These are phyloP conservation scores for Telmatherina bonti DNA, from an alignment of 2,797 vertebrate species.

Conservation along the genomic window DNA sequence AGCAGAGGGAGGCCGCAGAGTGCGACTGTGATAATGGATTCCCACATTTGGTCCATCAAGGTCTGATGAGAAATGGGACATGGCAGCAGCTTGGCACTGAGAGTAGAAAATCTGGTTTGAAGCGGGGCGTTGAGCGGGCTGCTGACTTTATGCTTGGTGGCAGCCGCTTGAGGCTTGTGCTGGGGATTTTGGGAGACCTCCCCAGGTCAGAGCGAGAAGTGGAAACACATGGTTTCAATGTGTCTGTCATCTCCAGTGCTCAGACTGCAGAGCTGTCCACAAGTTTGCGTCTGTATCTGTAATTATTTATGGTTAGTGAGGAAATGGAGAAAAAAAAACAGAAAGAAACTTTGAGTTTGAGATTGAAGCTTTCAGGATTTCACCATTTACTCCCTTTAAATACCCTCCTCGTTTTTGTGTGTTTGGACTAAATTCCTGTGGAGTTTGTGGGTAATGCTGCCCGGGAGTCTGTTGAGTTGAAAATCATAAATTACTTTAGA, in stretches of 20 bases:
- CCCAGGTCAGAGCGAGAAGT: conserved; percentile 47
- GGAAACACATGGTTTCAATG: conserved; percentile 72
- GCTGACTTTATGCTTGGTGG: conserved; percentile 55
- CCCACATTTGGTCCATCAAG: conserved; percentile 73
- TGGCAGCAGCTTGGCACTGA: conserved; percentile 73
- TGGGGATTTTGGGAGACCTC: conserved; percentile 62
- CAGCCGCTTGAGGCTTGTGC: conserved; percentile 50
- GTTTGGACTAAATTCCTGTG: conserved; percentile 56
- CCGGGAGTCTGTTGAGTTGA: conserved; percentile 35
- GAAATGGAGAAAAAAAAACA: conserved; percentile 40
- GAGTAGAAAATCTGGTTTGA: conserved; percentile 68
- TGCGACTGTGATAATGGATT: conserved; percentile 72
- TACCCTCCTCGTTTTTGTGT: neutral
- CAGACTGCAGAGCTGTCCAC: conserved; percentile 17
- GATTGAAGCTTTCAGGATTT: conserved; percentile 45
- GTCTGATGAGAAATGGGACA: conserved; percentile 67
- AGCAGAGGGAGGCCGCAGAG: conserved; percentile 46
- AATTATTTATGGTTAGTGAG: conserved; percentile 50
- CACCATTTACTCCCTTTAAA: conserved; percentile 20
- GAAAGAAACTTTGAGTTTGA: conserved; percentile 15
- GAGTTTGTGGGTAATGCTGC: conserved; percentile 57
- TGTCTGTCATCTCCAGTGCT: conserved; percentile 28
- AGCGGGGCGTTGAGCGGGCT: conserved; percentile 40
- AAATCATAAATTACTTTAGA: conserved; percentile 64
- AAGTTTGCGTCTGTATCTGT: conserved; percentile 47